Evolutionary conservation across 2,797 vertebrate genomes (phyloP).

Genomic region (Rhinatrema bivittatum): DNA sequence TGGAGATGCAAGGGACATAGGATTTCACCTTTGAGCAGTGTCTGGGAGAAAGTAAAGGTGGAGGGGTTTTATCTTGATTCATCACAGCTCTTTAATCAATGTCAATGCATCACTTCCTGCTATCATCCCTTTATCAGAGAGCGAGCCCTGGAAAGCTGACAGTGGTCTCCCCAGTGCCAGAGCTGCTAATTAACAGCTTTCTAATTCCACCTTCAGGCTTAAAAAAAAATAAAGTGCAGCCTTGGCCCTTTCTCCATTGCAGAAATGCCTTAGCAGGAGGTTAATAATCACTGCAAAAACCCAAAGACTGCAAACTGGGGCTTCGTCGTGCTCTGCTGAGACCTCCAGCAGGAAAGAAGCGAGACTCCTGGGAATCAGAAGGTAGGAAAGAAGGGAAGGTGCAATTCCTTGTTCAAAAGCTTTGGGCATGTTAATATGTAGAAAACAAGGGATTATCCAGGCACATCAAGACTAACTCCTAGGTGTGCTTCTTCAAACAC

Average conservation of each 20-base stretch:
- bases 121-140: constrained; percentile 39
- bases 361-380: no score
- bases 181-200: constrained; percentile 49
- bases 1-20: constrained; percentile 29
- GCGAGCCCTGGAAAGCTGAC: constrained; percentile 49
- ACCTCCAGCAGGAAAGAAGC: no score
- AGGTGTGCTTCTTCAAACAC: no score
- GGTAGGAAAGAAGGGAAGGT: no score
- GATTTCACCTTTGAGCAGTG: constrained; percentile 37
- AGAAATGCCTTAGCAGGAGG: constrained; percentile 31
- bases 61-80: constrained; percentile 51
- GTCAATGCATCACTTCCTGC: constrained; percentile 29
- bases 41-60: constrained; percentile 46
- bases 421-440: no score
- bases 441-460: no score
- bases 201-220: constrained; percentile 38
- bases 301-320: constrained; percentile 30
- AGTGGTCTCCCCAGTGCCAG: constrained; percentile 32
- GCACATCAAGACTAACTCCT: no score
- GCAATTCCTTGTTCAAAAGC: no score
- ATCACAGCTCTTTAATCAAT: constrained; percentile 54
- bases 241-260: constrained; percentile 38
- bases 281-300: constrained; percentile 45
- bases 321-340: no score
- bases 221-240: constrained; percentile 28